Evolutionary conservation across 2,113 vertebrate species (phyloP).

Genomic region (Dipodomys merriami): DNA sequence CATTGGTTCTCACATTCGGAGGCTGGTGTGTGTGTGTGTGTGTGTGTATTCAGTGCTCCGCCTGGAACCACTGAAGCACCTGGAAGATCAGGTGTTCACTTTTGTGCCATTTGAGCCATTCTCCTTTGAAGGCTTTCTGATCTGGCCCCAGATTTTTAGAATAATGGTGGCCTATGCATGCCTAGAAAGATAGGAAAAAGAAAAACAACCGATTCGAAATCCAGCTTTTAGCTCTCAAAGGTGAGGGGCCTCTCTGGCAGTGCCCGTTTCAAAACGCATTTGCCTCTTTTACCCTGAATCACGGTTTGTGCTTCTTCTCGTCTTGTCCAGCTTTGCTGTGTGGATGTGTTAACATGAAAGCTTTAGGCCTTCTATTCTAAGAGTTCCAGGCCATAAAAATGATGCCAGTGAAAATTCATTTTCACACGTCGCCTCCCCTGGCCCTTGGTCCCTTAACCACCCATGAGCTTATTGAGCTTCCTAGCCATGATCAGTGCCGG

Average conservation of each 20-base stretch:
- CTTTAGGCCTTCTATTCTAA: not conserved
- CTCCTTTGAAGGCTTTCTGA: constrained; percentile 52
- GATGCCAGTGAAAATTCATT: not conserved
- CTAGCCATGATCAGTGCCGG: not conserved
- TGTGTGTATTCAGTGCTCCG: not conserved
- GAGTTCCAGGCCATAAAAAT: not conserved
- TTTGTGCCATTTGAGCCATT: not conserved
- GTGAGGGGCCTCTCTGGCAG: constrained; percentile 29
- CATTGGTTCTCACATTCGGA: not conserved
- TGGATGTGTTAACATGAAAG: not conserved
- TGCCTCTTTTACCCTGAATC: constrained; percentile 41
- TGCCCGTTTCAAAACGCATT: constrained; percentile 36
- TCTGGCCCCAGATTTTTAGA: constrained; percentile 52
- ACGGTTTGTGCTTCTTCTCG: not conserved
- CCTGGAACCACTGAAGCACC: not conserved
- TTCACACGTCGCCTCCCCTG: not conserved
- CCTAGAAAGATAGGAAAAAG: constrained; percentile 45
- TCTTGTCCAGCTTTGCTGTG: not conserved
- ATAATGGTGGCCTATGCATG: constrained; percentile 26
- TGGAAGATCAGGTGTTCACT: constrained; percentile 30
- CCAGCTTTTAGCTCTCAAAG: constrained; percentile 68
- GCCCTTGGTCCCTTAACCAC: not conserved
- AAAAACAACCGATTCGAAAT: constrained; percentile 58
- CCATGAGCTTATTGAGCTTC: not conserved
- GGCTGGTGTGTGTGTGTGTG: not conserved